phyloP scores from a whole-genome alignment of 2,797 vertebrate species.

The Semaprochilodus insignis region DNA sequence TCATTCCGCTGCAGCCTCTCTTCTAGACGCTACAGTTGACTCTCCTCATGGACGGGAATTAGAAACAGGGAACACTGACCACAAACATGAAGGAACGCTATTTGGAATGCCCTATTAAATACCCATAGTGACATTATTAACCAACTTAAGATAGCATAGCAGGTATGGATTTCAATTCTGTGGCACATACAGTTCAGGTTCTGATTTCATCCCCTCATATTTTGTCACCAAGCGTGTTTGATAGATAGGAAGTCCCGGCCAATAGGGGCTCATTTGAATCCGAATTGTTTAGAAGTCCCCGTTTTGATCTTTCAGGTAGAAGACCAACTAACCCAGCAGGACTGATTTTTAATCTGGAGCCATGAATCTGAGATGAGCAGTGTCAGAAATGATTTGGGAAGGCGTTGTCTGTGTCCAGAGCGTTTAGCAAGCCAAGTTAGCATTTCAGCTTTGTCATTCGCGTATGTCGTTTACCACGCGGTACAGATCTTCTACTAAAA shows the following conservation, averaged over 20 bases:
- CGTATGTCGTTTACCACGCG: not conserved
- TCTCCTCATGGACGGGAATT: not conserved
- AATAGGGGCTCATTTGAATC: not conserved
- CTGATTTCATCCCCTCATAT: not conserved
- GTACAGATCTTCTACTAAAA: not conserved
- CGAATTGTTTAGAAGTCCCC: not conserved
- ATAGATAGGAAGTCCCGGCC: slow-evolving; percentile 1
- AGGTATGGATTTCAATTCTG: too few relatives aligned
- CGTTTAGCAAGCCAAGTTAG: not conserved
- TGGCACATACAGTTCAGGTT: too few relatives aligned
- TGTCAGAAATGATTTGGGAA: not conserved
- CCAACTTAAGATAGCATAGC: not conserved
- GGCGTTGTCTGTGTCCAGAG: not conserved
- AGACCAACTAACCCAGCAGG: not conserved
- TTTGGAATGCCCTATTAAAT: too few relatives aligned
- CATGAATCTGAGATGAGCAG: slow-evolving; percentile 14
- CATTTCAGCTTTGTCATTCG: not conserved
- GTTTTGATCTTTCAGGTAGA: slow-evolving; percentile 14
- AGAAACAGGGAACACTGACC: not conserved
- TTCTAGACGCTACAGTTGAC: slow-evolving; percentile 68
- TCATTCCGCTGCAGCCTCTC: slow-evolving; percentile 85
- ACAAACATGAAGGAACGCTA: too few relatives aligned
- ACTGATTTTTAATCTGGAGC: slow-evolving; percentile 9
- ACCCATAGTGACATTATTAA: too few relatives aligned
- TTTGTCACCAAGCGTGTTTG: slow-evolving; percentile 31